Evolutionary conservation across 2,888 invertebrate genomes (phyloP).

Genomic region (Cheilosia urbana): DNA sequence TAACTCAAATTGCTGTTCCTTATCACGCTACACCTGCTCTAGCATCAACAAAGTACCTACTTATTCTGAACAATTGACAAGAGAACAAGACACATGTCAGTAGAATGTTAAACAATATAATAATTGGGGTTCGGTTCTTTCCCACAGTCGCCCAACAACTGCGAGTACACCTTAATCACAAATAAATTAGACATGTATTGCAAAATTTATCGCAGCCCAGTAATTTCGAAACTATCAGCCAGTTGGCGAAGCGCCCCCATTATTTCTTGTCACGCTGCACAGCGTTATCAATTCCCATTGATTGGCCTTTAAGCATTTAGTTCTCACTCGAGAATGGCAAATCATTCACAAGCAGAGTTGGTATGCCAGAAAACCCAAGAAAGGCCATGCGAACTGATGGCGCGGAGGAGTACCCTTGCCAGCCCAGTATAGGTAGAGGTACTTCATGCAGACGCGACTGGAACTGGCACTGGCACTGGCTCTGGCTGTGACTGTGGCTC

Average conservation of each 20-base stretch:
- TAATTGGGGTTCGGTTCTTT: too few species aligned
- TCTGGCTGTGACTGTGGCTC: too few species aligned
- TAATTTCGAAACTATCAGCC: constrained; percentile 6
- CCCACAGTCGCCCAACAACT: too few species aligned
- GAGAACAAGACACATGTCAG: too few species aligned
- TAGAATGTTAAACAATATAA: too few species aligned
- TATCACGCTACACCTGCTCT: too few species aligned
- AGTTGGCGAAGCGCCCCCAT: constrained; percentile 10
- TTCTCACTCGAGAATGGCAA: constrained; percentile 60
- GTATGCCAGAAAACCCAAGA: constrained; percentile 25
- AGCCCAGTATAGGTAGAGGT: too few species aligned
- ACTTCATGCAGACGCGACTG: constrained; percentile 18
- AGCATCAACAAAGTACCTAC: too few species aligned
- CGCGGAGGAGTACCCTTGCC: constrained; percentile 33
- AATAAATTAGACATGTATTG: too few species aligned
- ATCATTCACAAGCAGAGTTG: constrained; percentile 64
- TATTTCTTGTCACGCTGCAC: constrained; percentile 25
- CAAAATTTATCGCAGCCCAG: constrained; percentile 9
- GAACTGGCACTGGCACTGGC: constrained; percentile 1
- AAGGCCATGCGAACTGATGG: constrained; percentile 12
- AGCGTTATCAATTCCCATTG: constrained; percentile 55
- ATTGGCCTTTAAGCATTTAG: constrained; percentile 46
- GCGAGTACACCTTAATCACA: too few species aligned
- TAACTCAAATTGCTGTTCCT: too few species aligned
- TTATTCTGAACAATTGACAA: too few species aligned